These are phyloP conservation scores for Apodemus sylvaticus DNA, from an alignment of 2,113 vertebrate genomes.

Conservation along the genomic window DNA sequence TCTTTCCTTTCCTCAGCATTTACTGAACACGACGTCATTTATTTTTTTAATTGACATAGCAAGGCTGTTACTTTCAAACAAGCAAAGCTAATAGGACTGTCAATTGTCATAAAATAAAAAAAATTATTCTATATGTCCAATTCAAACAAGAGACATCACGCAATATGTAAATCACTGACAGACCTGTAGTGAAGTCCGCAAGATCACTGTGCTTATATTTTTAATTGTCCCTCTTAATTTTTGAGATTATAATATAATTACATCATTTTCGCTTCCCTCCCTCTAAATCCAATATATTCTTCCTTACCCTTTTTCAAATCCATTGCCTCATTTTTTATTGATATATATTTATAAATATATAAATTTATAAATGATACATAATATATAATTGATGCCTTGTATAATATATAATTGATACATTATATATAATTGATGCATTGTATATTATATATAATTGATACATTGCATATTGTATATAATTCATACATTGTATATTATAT, in stretches of 20 bases:
- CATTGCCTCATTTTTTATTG: background rate
- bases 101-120: slow-evolving; percentile 62
- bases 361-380: too few species aligned
- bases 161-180: slow-evolving; percentile 64
- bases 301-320: background rate
- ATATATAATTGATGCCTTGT: too few species aligned
- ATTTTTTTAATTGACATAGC: slow-evolving; percentile 72
- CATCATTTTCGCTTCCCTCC: background rate
- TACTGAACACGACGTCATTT: slow-evolving; percentile 70
- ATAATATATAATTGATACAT: too few species aligned
- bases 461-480: too few species aligned
- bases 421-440: too few species aligned
- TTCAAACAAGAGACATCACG: slow-evolving; percentile 64
- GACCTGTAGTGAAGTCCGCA: slow-evolving; percentile 60
- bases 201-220: slow-evolving; percentile 67
- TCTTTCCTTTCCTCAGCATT: slow-evolving; percentile 42
- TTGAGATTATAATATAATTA: background rate
- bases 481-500: too few species aligned
- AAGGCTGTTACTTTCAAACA: slow-evolving; percentile 68
- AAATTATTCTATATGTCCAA: slow-evolving; percentile 67
- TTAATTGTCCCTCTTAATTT: background rate
- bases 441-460: too few species aligned
- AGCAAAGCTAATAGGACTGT: slow-evolving; percentile 61
- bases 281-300: background rate
- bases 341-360: background rate